Conservation (phyloP, 2,888 invertebrate genomes). For the Spialia ferax region DNA sequence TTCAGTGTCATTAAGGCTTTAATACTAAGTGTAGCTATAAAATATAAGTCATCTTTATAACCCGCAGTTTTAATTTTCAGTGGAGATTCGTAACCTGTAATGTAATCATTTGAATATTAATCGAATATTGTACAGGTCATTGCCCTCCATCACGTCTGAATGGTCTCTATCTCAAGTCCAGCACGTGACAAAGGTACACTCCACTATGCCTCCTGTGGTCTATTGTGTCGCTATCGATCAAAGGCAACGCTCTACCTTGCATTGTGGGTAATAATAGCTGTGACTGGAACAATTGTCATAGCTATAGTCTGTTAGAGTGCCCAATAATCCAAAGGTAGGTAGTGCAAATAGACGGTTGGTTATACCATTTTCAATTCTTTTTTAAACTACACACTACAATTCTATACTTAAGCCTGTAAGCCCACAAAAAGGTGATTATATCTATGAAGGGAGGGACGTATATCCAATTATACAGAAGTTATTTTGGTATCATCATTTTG, state of each 20-base stretch:
- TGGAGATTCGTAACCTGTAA: too few species aligned
- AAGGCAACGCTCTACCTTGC: constrained; percentile 28
- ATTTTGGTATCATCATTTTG: not conserved
- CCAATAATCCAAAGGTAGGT: constrained; percentile 6
- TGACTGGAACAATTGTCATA: constrained; percentile 32
- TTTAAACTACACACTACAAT: too few species aligned
- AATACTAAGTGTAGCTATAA: not conserved
- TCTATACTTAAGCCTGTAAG: too few species aligned
- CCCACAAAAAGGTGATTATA: too few species aligned
- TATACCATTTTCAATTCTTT: too few species aligned
- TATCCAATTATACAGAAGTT: not conserved
- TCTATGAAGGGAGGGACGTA: too few species aligned
- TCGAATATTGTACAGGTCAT: not conserved
- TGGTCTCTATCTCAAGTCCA: constrained; percentile 3
- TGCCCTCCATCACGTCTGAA: not conserved
- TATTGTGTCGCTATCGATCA: constrained; percentile 30
- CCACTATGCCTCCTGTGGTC: constrained; percentile 7
- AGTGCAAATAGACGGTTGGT: not conserved
- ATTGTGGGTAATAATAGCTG: constrained; percentile 27
- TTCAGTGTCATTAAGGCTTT: constrained; percentile 18
- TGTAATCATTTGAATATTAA: not conserved
- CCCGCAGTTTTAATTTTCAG: too few species aligned
- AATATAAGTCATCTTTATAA: not conserved
- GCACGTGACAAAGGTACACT: not conserved
- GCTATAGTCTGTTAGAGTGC: constrained; percentile 11